These are phyloP conservation scores for Ligdia adustata DNA, from an alignment of 2,888 invertebrate genomes.

Conservation along the genomic window DNA sequence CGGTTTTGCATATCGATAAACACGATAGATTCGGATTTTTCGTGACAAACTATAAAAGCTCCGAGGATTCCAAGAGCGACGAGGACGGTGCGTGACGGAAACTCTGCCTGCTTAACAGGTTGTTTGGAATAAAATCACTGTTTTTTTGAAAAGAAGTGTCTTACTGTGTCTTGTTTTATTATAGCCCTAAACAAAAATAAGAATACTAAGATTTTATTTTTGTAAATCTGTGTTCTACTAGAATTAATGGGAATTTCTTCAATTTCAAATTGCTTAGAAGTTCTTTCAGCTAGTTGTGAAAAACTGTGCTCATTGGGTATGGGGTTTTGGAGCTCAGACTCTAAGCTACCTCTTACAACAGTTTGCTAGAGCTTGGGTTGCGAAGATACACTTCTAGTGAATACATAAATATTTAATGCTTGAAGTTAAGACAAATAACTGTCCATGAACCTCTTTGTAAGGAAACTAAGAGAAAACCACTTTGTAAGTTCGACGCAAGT, in stretches of 20 bases:
- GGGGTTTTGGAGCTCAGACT: no score
- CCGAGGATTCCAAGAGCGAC: conserved; percentile 6
- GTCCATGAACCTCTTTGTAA: no score
- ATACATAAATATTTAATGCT: no score
- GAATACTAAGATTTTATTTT: conserved; percentile 11
- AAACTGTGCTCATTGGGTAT: no score
- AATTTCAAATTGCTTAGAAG: background rate
- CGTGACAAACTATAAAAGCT: conserved; percentile 18
- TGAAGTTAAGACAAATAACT: no score
- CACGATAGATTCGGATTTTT: conserved; percentile 20
- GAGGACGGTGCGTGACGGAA: conserved; percentile 23
- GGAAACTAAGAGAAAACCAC: no score
- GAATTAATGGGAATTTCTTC: background rate
- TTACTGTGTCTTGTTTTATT: conserved; percentile 23
- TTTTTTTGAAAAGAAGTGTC: conserved; percentile 18
- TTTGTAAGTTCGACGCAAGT: conserved; percentile 3
- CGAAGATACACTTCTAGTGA: no score
- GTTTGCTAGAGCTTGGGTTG: no score
- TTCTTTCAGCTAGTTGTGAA: no score
- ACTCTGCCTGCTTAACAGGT: conserved; percentile 22
- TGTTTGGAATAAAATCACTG: conserved; percentile 20
- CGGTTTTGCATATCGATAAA: conserved; percentile 39
- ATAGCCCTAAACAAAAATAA: conserved; percentile 17
- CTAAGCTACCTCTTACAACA: no score
- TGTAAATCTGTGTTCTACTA: conserved; percentile 3